Percentiles rank a stretch among this genome's conserved stretches.
phyloP scores from a whole-genome alignment of 2,797 vertebrate species.

The Pseudochirops corinnae region DNA sequence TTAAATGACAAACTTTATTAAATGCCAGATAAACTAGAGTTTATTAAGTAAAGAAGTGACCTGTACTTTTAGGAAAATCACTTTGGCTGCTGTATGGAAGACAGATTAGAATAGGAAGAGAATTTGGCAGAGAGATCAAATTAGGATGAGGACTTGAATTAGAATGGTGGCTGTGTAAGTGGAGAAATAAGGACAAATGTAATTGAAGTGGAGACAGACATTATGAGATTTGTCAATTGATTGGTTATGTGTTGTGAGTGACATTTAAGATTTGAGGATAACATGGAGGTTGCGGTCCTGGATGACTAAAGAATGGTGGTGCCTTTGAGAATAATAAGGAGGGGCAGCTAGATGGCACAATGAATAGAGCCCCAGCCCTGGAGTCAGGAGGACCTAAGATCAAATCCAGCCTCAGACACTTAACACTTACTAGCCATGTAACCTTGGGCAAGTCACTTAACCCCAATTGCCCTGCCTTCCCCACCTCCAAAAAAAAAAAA shows the following conservation, averaged over 20 bases:
- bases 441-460: no score
- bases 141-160: background rate
- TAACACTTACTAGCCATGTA: no score
- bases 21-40: background rate
- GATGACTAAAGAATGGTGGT: background rate
- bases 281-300: background rate
- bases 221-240: background rate
- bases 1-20: background rate
- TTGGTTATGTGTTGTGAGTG: background rate
- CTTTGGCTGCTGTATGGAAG: background rate
- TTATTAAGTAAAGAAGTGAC: background rate
- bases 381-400: no score
- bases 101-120: background rate
- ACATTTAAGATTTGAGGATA: background rate
- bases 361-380: no score
- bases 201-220: background rate
- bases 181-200: background rate
- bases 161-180: background rate
- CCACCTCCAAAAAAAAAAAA: no score
- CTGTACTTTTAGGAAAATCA: background rate
- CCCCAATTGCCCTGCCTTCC: no score
- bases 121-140: background rate
- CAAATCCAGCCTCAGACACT: no score
- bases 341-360: no score
- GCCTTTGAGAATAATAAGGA: background rate